Evolutionary conservation across 53 echinoderm and acorn worm species (phyloP).

Genomic region (Henricia sp.): DNA sequence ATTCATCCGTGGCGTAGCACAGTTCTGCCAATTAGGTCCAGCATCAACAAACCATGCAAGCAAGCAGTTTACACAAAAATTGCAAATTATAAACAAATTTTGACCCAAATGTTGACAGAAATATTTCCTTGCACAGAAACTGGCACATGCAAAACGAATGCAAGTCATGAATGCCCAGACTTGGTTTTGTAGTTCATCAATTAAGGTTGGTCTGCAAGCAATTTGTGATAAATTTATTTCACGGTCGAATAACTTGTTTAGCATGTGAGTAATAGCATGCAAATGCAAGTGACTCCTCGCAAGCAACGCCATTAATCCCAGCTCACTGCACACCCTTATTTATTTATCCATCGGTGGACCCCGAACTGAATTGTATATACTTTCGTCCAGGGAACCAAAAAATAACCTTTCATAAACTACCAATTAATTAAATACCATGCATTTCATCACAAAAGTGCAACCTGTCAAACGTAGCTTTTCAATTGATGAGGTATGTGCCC

Average conservation of each 20-base stretch:
- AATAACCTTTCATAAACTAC: slow-evolving; percentile 11
- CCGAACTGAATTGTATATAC: not conserved
- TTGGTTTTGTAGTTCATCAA: not conserved
- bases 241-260: slow-evolving; percentile 15
- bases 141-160: too few relatives aligned
- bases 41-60: too few relatives aligned
- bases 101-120: too few relatives aligned
- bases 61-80: too few relatives aligned
- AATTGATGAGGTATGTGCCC: slow-evolving; percentile 37
- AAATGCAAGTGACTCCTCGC: not conserved
- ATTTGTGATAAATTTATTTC: not conserved
- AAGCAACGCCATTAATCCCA: not conserved
- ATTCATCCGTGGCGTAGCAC: too few relatives aligned
- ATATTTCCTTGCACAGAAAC: too few relatives aligned
- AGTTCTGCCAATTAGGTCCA: too few relatives aligned
- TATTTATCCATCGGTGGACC: slow-evolving; percentile 31
- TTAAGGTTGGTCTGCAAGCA: not conserved
- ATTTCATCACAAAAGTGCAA: slow-evolving; percentile 36
- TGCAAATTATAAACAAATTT: too few relatives aligned
- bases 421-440: not conserved
- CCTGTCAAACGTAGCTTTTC: not conserved
- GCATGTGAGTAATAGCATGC: not conserved
- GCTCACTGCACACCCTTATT: slow-evolving; percentile 35
- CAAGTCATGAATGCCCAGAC: not conserved
- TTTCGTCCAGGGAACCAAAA: not conserved